Conservation (phyloP, 2,113 vertebrate species). For the Cromileptes altivelis region DNA sequence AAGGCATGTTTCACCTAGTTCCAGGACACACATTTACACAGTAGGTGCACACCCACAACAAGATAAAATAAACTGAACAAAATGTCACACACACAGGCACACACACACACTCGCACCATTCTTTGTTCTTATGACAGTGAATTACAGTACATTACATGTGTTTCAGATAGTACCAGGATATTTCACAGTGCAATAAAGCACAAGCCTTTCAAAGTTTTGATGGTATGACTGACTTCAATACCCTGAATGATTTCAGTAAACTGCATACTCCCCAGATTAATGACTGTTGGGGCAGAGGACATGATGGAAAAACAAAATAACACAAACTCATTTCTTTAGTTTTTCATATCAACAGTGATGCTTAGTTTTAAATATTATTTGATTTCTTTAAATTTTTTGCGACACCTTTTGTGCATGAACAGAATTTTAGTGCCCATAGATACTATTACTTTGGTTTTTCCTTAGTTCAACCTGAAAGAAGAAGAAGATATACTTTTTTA, state of each 20-base stretch:
- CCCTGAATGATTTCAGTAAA: conserved; percentile 21
- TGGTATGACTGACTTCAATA: conserved; percentile 3
- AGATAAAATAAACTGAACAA: conserved; percentile 71
- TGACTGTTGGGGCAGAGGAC: neutral
- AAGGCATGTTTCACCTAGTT: conserved; percentile 77
- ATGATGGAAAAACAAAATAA: neutral
- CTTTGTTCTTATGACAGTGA: conserved; percentile 35
- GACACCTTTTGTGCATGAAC: neutral
- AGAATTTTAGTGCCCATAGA: conserved; percentile 15
- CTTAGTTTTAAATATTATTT: neutral
- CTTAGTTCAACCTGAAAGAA: neutral
- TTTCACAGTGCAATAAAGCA: neutral
- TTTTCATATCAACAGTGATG: neutral
- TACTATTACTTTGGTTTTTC: neutral
- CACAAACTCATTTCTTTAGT: neutral
- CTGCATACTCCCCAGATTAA: neutral
- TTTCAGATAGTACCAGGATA: conserved; percentile 8
- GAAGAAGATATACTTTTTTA: too few species aligned
- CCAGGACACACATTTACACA: conserved; percentile 67
- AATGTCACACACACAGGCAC: conserved; percentile 29
- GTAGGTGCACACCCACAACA: conserved; percentile 76
- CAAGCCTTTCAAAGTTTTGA: neutral
- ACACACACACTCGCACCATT: neutral
- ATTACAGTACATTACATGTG: conserved; percentile 26
- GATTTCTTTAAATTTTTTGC: neutral